A percentile compares a stretch with the other conserved stretches of the same genome.
phyloP scores from a whole-genome alignment of 1,140 invertebrate species.

The Apis florea region DNA sequence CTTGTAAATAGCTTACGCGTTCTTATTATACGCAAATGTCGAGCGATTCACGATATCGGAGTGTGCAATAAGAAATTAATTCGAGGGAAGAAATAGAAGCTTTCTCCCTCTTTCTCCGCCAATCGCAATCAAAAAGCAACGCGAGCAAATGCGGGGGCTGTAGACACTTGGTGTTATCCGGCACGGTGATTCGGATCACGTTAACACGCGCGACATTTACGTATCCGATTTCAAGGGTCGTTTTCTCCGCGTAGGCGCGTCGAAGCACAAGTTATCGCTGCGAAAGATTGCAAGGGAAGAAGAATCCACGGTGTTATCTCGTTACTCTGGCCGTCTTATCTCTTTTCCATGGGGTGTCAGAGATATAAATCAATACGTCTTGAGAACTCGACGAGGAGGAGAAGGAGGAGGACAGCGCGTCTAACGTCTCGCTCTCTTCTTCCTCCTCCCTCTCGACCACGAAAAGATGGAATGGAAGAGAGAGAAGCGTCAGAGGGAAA shows the following conservation, averaged over 20 bases:
- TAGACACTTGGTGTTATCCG: neutral
- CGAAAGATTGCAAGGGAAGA: constrained; percentile 42
- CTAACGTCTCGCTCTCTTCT: too few relatives aligned
- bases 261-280: constrained; percentile 26
- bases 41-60: too few relatives aligned
- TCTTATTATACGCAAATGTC: too few relatives aligned
- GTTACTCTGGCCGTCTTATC: constrained; percentile 47
- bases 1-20: too few relatives aligned
- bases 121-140: too few relatives aligned
- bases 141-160: neutral
- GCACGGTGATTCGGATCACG: neutral
- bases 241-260: neutral
- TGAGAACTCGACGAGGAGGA: neutral
- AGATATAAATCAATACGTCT: constrained; percentile 65
- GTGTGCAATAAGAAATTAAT: too few relatives aligned
- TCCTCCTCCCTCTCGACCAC: neutral
- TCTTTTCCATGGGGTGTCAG: constrained; percentile 43
- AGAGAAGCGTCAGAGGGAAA: too few relatives aligned
- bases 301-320: constrained; percentile 54
- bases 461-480: neutral
- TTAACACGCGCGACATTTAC: constrained; percentile 12
- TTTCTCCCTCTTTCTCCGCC: too few relatives aligned
- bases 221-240: constrained; percentile 14
- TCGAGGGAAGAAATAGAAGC: too few relatives aligned
- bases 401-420: neutral